These are phyloP conservation scores for Campoplex nolae DNA, from an alignment of 2,888 invertebrate species.

Conservation along the genomic window DNA sequence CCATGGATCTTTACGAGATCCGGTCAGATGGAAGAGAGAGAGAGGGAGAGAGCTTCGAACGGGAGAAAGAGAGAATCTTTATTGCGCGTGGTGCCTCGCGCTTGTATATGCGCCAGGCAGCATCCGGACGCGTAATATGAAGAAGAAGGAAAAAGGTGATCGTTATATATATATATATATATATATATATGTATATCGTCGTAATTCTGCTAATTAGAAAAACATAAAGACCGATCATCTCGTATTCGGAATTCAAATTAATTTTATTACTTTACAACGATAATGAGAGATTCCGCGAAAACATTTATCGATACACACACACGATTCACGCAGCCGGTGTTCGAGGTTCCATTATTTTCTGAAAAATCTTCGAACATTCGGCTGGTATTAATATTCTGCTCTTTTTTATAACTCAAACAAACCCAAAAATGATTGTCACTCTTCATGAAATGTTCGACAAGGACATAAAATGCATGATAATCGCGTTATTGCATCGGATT, in stretches of 20 bases:
- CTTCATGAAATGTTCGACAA: background rate
- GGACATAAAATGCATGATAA: background rate
- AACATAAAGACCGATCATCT: background rate
- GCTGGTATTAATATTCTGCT: background rate
- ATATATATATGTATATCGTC: conserved; percentile 16
- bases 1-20: conserved; percentile 59
- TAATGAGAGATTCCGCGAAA: background rate
- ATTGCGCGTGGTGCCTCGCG: conserved; percentile 32
- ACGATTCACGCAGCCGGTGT: background rate
- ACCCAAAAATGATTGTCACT: background rate
- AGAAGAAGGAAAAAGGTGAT: conserved; percentile 15
- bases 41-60: background rate
- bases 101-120: conserved; percentile 25
- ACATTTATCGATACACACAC: no score
- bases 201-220: conserved; percentile 39
- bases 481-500: background rate
- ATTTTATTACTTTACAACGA: background rate
- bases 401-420: background rate
- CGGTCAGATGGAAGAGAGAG: conserved; percentile 33
- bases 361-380: no score
- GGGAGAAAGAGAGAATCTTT: conserved; percentile 45
- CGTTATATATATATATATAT: background rate
- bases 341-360: background rate
- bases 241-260: background rate
- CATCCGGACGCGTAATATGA: conserved; percentile 46